Evolutionary conservation across 2,797 vertebrate genomes (phyloP).

Genomic region (Taenioides sp.): DNA sequence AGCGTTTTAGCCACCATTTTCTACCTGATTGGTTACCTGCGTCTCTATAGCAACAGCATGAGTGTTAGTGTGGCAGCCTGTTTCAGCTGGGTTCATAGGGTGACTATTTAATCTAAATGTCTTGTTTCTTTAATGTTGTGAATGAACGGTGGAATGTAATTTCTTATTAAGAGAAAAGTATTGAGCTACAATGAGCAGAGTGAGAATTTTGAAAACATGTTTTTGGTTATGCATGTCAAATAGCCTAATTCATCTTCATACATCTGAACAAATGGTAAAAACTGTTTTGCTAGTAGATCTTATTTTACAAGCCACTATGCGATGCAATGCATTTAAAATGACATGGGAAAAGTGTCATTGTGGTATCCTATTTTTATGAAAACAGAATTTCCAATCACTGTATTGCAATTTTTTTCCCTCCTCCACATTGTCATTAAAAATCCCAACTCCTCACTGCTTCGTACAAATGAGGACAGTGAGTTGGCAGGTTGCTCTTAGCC

Average conservation of each 20-base stretch:
- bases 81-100: not conserved
- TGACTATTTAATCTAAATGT: not conserved
- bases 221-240: too few relatives aligned
- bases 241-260: too few relatives aligned
- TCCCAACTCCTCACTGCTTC: constrained; percentile 19
- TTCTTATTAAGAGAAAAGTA: not conserved
- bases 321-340: not conserved
- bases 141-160: not conserved
- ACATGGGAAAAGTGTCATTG: constrained; percentile 4
- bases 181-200: not conserved
- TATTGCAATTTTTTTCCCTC: constrained; percentile 5
- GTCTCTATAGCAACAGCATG: constrained; percentile 37
- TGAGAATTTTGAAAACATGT: too few relatives aligned
- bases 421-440: constrained; percentile 21
- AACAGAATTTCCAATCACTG: not conserved
- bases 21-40: constrained; percentile 26
- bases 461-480: constrained; percentile 59
- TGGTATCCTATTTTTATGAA: not conserved
- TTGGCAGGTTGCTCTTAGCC: constrained; percentile 66
- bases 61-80: constrained; percentile 10
- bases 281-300: not conserved
- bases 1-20: not conserved
- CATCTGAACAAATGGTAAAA: not conserved
- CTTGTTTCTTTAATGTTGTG: not conserved
- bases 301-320: not conserved